phyloP scores from a whole-genome alignment of 30 jellyfish, hydroid and myxozoan genomes.

The Phacellophora camtschatica region DNA sequence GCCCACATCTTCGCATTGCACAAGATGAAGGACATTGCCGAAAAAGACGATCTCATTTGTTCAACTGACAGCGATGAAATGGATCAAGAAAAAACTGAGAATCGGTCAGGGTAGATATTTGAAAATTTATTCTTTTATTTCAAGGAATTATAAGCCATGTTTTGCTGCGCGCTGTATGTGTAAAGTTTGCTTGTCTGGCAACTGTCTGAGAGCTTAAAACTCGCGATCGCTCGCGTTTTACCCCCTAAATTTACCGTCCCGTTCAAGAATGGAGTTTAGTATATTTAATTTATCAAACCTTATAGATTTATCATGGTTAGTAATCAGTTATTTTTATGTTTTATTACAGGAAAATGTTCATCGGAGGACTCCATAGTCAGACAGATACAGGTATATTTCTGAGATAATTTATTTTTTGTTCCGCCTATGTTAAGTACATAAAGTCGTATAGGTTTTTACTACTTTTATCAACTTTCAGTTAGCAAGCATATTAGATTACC shows the following conservation, averaged over 20 bases:
- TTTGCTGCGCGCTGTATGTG: constrained; percentile 1
- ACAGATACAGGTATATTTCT: constrained; percentile 80
- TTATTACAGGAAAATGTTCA: constrained; percentile 85
- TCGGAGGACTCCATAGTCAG: constrained; percentile 94
- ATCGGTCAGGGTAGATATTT: constrained; percentile 46
- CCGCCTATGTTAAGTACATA: constrained; percentile 6
- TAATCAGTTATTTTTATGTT: neutral
- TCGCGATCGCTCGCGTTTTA: neutral
- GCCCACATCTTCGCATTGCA: constrained; percentile 43
- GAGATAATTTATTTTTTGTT: constrained; percentile 5
- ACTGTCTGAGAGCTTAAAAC: constrained; percentile 4
- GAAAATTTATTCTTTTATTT: neutral
- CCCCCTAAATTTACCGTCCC: too few relatives aligned
- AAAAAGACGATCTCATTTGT: constrained; percentile 54
- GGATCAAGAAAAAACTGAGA: constrained; percentile 58
- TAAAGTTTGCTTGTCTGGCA: constrained; percentile 26
- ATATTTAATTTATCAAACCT: too few relatives aligned
- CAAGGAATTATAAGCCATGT: neutral
- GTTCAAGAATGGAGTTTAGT: neutral
- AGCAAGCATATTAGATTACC: neutral
- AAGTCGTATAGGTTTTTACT: neutral
- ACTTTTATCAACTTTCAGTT: neutral
- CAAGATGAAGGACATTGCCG: constrained; percentile 61
- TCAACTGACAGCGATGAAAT: constrained; percentile 65
- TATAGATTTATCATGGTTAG: too few relatives aligned